These are phyloP conservation scores for Hemitrygon akajei DNA, from an alignment of 2,797 vertebrate genomes.

Conservation along the genomic window DNA sequence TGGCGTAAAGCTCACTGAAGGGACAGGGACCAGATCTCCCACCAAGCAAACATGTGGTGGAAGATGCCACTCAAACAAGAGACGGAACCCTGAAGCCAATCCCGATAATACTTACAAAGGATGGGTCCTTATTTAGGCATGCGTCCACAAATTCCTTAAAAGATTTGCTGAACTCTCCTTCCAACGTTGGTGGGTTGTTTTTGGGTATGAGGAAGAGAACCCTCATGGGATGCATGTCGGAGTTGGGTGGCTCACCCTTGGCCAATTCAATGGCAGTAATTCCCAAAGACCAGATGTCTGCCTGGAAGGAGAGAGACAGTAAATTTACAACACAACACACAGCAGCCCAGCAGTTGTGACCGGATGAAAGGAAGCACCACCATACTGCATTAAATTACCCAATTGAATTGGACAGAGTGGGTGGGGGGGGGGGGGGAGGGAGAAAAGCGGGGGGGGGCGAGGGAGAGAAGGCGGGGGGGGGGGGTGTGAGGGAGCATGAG, in stretches of 20 bases:
- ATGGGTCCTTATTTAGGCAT: constrained; percentile 65
- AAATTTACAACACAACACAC: no score
- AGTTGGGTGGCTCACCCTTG: constrained; percentile 70
- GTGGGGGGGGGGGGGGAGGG: no score
- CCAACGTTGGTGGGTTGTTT: constrained; percentile 67
- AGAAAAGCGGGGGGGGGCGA: not conserved
- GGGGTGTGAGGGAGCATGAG: not conserved
- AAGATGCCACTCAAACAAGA: not conserved
- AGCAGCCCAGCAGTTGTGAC: not conserved
- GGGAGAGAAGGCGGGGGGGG: no score
- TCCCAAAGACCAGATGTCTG: constrained; percentile 70
- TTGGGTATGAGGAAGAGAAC: constrained; percentile 73
- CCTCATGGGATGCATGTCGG: constrained; percentile 71
- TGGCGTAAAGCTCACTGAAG: not conserved
- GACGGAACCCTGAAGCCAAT: not conserved
- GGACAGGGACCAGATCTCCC: not conserved
- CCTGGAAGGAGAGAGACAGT: constrained; percentile 48
- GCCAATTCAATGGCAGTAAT: constrained; percentile 70
- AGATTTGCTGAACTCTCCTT: constrained; percentile 68
- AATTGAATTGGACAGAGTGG: not conserved
- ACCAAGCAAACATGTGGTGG: no score
- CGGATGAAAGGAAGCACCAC: no score
- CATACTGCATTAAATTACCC: not conserved
- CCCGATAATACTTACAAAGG: not conserved
- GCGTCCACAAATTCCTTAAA: constrained; percentile 72